phyloP scores from a whole-genome alignment of 2,888 invertebrate species.

The Eupithecia subfuscata region DNA sequence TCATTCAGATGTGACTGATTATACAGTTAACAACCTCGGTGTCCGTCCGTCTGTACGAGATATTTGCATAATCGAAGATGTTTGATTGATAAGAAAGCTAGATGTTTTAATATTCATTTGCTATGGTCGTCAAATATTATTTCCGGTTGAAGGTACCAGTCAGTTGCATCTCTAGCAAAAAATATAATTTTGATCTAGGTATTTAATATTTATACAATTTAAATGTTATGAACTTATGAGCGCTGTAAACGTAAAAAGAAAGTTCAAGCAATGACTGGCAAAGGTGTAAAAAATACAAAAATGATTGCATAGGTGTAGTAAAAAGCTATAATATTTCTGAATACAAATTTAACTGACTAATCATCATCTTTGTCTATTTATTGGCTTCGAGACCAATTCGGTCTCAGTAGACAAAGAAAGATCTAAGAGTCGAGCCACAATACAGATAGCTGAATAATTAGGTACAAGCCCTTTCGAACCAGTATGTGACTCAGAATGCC shows the following conservation, averaged over 20 bases:
- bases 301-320: constrained; percentile 12
- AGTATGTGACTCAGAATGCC: constrained; percentile 11
- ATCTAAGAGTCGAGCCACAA: background rate
- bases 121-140: background rate
- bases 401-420: background rate
- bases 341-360: background rate
- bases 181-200: background rate
- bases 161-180: background rate
- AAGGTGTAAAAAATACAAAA: constrained; percentile 23
- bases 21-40: constrained; percentile 38
- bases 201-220: constrained; percentile 15
- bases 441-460: constrained; percentile 7
- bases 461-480: constrained; percentile 10
- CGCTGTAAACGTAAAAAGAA: constrained; percentile 20
- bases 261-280: constrained; percentile 23
- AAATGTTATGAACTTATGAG: constrained; percentile 9
- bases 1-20: constrained; percentile 60
- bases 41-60: constrained; percentile 32
- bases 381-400: background rate
- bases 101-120: constrained; percentile 1
- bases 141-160: background rate
- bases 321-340: background rate
- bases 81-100: constrained; percentile 25
- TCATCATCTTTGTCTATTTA: background rate
- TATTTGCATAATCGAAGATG: constrained; percentile 34